Evolutionary conservation across 2,888 invertebrate species (phyloP).

Genomic region (Spisula subtruncata): DNA sequence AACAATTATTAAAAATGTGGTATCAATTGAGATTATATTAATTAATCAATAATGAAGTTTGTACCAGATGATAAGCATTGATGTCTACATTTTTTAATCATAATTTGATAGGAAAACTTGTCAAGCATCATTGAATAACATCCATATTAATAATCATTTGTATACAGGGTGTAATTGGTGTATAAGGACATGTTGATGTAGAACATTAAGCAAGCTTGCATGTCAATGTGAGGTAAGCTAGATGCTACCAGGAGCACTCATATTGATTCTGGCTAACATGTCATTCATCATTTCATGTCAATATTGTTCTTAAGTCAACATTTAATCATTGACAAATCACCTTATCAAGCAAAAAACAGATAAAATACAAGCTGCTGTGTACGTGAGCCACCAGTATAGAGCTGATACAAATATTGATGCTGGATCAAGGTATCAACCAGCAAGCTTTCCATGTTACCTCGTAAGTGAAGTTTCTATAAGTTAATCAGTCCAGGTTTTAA

Average conservation of each 20-base stretch:
- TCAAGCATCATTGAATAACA: neutral
- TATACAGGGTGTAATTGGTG: neutral
- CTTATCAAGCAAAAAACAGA: conserved; percentile 30
- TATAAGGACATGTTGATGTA: neutral
- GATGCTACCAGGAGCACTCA: neutral
- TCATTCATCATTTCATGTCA: conserved; percentile 31
- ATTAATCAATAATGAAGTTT: neutral
- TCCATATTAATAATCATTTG: neutral
- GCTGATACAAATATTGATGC: neutral
- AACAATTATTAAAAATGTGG: neutral
- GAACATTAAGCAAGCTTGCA: conserved; percentile 1
- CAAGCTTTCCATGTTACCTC: too few species aligned
- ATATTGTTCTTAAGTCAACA: conserved; percentile 40
- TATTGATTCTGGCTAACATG: neutral
- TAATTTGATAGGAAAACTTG: neutral
- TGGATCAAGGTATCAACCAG: neutral
- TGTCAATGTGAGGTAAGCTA: neutral
- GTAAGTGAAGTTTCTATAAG: too few species aligned
- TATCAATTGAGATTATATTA: neutral
- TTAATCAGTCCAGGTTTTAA: too few species aligned
- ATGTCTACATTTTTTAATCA: neutral
- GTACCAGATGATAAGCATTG: neutral
- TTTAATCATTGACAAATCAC: conserved; percentile 38
- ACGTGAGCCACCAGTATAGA: neutral
- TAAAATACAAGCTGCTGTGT: conserved; percentile 23